Percentiles rank a stretch among this genome's conserved stretches.
phyloP scores from a whole-genome alignment of 1,140 invertebrate species.

The Lordiphosa collinella region DNA sequence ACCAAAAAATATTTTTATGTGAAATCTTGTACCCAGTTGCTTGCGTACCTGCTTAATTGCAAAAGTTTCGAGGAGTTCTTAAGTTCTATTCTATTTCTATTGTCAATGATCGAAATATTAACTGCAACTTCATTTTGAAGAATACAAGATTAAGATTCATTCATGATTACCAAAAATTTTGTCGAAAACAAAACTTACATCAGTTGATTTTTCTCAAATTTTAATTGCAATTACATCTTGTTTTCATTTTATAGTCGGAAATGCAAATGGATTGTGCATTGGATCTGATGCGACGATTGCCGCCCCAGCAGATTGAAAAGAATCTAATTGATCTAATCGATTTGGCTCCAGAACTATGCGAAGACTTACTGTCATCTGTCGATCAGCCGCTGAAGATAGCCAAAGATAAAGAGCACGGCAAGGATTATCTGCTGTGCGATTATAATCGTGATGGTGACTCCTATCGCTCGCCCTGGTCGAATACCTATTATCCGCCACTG shows the following conservation, averaged over 20 bases:
- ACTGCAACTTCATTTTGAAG: too few species aligned
- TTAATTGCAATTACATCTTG: background rate
- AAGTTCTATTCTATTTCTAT: too few species aligned
- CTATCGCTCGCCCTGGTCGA: constrained; percentile 99
- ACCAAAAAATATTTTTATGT: too few species aligned
- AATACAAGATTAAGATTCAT: too few species aligned
- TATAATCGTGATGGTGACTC: constrained; percentile 99
- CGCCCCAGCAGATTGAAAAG: constrained; percentile 99
- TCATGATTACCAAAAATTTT: too few species aligned
- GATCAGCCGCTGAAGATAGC: constrained; percentile 99
- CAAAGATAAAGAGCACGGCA: constrained; percentile 95
- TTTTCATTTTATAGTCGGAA: constrained; percentile 87
- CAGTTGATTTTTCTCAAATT: too few species aligned
- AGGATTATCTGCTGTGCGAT: constrained; percentile 99
- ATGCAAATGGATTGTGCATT: constrained; percentile 99
- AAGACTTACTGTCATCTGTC: constrained; percentile 97
- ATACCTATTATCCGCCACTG: constrained; percentile 97
- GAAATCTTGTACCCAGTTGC: too few species aligned
- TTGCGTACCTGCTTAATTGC: too few species aligned
- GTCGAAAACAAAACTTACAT: too few species aligned
- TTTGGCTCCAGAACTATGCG: constrained; percentile 96
- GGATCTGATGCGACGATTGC: constrained; percentile 98
- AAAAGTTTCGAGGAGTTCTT: too few species aligned
- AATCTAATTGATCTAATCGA: constrained; percentile 98
- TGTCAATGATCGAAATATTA: too few species aligned